These are phyloP conservation scores for Pluvialis apricaria DNA, from an alignment of 2,113 vertebrate species.

Conservation along the genomic window DNA sequence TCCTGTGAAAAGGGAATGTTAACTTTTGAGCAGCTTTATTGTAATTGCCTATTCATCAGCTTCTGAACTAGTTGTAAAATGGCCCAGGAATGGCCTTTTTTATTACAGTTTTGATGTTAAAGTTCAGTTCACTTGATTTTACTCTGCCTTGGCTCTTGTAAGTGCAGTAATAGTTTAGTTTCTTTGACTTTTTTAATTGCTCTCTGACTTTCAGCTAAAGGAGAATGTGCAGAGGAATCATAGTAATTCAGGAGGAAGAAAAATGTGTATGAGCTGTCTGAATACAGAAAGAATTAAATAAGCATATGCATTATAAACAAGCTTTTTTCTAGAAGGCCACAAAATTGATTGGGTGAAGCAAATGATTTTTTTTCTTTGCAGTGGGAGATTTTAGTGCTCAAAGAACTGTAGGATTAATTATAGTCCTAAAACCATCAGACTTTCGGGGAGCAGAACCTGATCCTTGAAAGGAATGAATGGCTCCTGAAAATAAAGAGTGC, in stretches of 20 bases:
- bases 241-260: neutral
- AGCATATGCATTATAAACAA: neutral
- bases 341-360: neutral
- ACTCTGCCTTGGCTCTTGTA: neutral
- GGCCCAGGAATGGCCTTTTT: neutral
- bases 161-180: neutral
- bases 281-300: conserved; percentile 3
- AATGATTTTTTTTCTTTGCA: neutral
- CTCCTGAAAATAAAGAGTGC: neutral
- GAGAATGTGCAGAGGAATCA: neutral
- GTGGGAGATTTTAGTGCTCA: neutral
- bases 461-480: neutral
- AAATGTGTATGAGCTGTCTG: neutral
- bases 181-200: neutral
- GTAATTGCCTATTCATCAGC: neutral
- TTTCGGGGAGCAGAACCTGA: neutral
- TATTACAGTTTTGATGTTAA: neutral
- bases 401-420: neutral
- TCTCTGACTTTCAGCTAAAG: neutral
- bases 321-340: neutral
- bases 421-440: neutral
- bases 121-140: neutral
- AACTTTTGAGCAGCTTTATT: neutral
- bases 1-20: neutral
- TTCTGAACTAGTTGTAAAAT: neutral